A percentile compares a stretch with the other conserved stretches of the same genome.
These are phyloP conservation scores for Hybognathus amarus DNA, from an alignment of 2,797 vertebrate genomes.

Conservation along the genomic window DNA sequence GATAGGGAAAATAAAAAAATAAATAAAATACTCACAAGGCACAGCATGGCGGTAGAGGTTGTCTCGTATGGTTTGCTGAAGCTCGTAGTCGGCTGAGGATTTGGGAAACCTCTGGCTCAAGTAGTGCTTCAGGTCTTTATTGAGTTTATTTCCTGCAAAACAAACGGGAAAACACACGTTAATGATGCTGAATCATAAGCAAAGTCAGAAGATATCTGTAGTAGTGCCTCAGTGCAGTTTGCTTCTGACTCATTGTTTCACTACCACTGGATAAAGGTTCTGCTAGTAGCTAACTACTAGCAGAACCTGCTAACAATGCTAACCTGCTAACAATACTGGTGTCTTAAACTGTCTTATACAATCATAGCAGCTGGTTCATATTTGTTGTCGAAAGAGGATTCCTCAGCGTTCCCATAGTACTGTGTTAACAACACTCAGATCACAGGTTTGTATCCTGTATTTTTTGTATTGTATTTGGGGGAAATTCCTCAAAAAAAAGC, in stretches of 20 bases:
- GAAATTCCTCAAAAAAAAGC: not conserved
- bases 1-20: not conserved
- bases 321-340: not conserved
- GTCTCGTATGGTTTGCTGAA: constrained; percentile 96
- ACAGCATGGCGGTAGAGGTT: constrained; percentile 98
- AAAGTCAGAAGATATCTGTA: not conserved
- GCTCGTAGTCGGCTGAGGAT: constrained; percentile 91
- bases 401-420: not conserved
- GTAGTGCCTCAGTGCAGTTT: not conserved
- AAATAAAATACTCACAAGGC: constrained; percentile 91
- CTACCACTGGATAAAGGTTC: not conserved
- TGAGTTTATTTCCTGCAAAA: constrained; percentile 90
- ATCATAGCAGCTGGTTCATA: not conserved
- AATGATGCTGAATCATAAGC: not conserved
- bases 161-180: constrained; percentile 49
- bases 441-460: not conserved
- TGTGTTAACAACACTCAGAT: not conserved
- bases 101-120: constrained; percentile 98
- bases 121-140: constrained; percentile 95
- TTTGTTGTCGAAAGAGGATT: not conserved
- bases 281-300: not conserved
- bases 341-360: not conserved
- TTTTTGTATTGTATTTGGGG: not conserved
- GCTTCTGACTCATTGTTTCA: not conserved
- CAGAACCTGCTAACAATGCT: not conserved